Percentiles rank a stretch among this genome's conserved stretches.
Evolutionary conservation across 2,113 vertebrate genomes (phyloP).

Genomic region (Vireo altiloquus): DNA sequence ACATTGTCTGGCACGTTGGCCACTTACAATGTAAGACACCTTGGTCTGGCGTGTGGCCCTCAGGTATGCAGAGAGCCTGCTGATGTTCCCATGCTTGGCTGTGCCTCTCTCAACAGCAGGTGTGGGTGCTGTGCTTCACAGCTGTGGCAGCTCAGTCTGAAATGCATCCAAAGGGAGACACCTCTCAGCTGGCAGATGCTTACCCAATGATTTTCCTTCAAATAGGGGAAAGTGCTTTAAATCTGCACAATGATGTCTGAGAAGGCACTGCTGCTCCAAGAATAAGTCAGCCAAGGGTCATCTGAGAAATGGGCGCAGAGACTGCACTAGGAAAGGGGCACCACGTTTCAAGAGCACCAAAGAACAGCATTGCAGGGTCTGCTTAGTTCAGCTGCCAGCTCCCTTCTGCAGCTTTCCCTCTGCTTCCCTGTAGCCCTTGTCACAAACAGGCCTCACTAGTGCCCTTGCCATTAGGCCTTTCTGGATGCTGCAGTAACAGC

Average conservation of each 20-base stretch:
- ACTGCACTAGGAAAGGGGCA: not conserved
- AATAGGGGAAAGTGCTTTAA: not conserved
- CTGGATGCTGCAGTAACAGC: not conserved
- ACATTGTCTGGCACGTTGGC: rapidly evolving
- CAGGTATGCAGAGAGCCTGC: not conserved
- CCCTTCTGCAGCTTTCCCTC: not conserved
- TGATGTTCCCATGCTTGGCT: not conserved
- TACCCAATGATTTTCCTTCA: not conserved
- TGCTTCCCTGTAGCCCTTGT: not conserved
- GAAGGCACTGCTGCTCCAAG: not conserved
- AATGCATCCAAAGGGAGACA: not conserved
- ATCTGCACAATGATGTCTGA: not conserved
- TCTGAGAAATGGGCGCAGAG: not conserved
- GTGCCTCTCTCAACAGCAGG: not conserved
- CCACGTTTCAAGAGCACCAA: not conserved
- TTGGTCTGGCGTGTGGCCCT: not conserved
- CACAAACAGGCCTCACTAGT: not conserved
- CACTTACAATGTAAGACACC: not conserved
- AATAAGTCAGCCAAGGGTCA: not conserved
- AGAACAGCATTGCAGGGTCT: not conserved
- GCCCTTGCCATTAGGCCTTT: not conserved
- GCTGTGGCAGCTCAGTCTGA: not conserved
- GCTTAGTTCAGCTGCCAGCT: not conserved
- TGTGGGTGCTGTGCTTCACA: not conserved
- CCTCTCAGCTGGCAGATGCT: not conserved